Percentiles rank a stretch among this genome's conserved stretches.
These are phyloP conservation scores for Tetragonula carbonaria DNA, from an alignment of 2,888 invertebrate genomes.

Conservation along the genomic window DNA sequence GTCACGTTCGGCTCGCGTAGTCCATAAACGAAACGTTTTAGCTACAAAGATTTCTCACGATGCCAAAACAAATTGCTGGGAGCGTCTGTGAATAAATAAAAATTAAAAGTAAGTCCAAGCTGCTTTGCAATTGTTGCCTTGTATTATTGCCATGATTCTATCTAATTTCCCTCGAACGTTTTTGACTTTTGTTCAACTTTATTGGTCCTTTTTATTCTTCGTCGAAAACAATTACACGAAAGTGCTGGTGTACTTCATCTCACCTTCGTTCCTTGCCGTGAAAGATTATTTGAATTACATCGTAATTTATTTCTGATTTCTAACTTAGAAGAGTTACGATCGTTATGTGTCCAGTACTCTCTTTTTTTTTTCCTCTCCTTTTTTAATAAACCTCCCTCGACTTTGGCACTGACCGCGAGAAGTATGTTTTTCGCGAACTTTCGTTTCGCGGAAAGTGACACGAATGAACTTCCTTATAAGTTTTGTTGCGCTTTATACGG, in stretches of 20 bases:
- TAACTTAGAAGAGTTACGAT: too few species aligned
- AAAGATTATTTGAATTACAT: slow-evolving; percentile 5
- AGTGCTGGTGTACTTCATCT: neutral
- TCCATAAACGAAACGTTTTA: slow-evolving; percentile 50
- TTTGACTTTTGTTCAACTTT: neutral
- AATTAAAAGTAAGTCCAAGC: slow-evolving; percentile 2
- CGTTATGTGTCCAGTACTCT: neutral
- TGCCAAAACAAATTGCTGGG: slow-evolving; percentile 15
- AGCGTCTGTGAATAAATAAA: slow-evolving; percentile 39
- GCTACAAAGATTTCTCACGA: slow-evolving; percentile 35
- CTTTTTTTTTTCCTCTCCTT: too few species aligned
- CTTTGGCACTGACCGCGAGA: slow-evolving; percentile 5
- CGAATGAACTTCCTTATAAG: slow-evolving; percentile 22
- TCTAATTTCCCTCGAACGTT: neutral
- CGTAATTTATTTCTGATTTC: neutral
- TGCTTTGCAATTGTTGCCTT: neutral
- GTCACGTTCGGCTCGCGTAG: slow-evolving; percentile 40
- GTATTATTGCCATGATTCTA: neutral
- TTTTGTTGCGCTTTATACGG: slow-evolving; percentile 21
- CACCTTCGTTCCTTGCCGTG: neutral
- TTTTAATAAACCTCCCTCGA: neutral
- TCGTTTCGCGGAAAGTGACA: slow-evolving; percentile 28
- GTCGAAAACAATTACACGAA: slow-evolving; percentile 6
- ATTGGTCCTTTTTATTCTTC: neutral
- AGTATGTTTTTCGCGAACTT: slow-evolving; percentile 42